Percentiles rank a stretch among this genome's conserved stretches.
Evolutionary conservation across 2,888 invertebrate species (phyloP).

Genomic region (Sesia apiformis): DNA sequence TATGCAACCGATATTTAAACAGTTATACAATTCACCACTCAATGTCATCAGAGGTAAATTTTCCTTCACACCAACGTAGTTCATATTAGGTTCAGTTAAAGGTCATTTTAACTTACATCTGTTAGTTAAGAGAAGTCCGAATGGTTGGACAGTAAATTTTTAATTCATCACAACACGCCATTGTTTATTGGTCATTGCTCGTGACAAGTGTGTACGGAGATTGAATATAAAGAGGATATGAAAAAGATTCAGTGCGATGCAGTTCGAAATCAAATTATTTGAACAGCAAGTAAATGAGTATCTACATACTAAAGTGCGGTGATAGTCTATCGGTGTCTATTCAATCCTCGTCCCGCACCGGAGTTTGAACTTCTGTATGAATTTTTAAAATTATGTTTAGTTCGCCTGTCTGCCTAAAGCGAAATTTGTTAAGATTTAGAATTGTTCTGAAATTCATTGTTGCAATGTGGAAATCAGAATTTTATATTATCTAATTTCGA

Average conservation of each 20-base stretch:
- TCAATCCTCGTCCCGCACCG: too few species aligned
- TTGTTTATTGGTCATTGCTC: slow-evolving; percentile 18
- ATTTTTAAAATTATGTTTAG: background rate
- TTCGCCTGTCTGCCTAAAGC: background rate
- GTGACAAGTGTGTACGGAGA: slow-evolving; percentile 11
- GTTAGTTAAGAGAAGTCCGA: too few species aligned
- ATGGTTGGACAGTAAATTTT: slow-evolving; percentile 5
- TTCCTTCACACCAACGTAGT: background rate
- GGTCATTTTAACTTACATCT: too few species aligned
- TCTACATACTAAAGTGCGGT: too few species aligned
- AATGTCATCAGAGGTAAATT: background rate
- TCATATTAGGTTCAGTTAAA: too few species aligned
- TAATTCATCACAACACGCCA: slow-evolving; percentile 13
- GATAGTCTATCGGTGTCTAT: too few species aligned
- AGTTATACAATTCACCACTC: background rate
- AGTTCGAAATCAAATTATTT: slow-evolving; percentile 3
- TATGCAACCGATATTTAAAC: background rate
- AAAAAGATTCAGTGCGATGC: background rate
- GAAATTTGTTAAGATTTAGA: background rate
- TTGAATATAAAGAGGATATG: slow-evolving; percentile 12
- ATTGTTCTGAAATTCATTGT: background rate
- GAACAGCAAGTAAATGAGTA: too few species aligned
- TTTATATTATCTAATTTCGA: too few species aligned
- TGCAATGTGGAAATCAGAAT: too few species aligned
- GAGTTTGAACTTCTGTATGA: background rate